These are phyloP conservation scores for Synanthedon formicaeformis DNA, from an alignment of 2,888 invertebrate species.

Conservation along the genomic window DNA sequence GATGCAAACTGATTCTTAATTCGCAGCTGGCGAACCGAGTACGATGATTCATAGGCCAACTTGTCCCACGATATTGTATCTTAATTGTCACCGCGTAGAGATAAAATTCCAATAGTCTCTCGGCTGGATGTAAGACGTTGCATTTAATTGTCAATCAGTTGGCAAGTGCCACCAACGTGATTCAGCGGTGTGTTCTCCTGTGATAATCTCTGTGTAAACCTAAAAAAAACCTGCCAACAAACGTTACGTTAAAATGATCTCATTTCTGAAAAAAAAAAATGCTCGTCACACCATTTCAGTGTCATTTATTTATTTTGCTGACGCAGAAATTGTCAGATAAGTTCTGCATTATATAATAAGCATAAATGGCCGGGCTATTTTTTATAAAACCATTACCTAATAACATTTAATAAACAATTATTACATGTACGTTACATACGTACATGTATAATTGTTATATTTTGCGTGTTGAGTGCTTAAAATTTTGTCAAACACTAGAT, in stretches of 20 bases:
- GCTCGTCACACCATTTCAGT: background rate
- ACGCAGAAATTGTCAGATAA: background rate
- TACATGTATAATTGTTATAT: too few relatives aligned
- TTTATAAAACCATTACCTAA: too few relatives aligned
- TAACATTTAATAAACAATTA: too few relatives aligned
- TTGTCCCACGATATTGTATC: constrained; percentile 18
- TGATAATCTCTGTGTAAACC: constrained; percentile 29
- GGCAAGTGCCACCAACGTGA: constrained; percentile 46
- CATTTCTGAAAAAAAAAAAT: background rate
- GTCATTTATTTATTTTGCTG: background rate
- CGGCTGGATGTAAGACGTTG: constrained; percentile 32
- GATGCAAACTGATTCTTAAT: constrained; percentile 48
- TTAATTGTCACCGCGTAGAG: constrained; percentile 23
- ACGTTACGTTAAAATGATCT: background rate
- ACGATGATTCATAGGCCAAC: constrained; percentile 48
- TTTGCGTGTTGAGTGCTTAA: too few relatives aligned
- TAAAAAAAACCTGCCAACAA: constrained; percentile 12
- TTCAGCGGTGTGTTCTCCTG: constrained; percentile 45
- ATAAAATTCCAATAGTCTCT: constrained; percentile 28
- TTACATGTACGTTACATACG: too few relatives aligned
- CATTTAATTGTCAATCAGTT: constrained; percentile 26
- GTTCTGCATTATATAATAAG: too few relatives aligned
- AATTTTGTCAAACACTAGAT: too few relatives aligned
- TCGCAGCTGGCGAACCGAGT: constrained; percentile 43
- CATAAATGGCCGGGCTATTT: too few relatives aligned